A percentile compares a stretch with the other conserved stretches of the same genome.
Evolutionary conservation across 64 coral and sea anemone genomes (phyloP).

Genomic region (Anthopleura sola): DNA sequence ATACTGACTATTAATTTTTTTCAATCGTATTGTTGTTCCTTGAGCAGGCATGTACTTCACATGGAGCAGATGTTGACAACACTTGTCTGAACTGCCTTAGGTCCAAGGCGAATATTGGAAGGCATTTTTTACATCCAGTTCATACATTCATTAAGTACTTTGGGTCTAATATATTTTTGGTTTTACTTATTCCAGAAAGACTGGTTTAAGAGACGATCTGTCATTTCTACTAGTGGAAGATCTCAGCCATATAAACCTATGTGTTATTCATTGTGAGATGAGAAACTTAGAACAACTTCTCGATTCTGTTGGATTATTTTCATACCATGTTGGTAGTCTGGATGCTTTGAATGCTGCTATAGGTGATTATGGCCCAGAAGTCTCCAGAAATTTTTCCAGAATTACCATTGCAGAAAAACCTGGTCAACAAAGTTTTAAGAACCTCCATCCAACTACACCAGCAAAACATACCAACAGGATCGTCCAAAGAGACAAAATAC

Average conservation of each 20-base stretch:
- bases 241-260: slow-evolving; percentile 42
- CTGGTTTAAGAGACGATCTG: slow-evolving; percentile 28
- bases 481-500: too few species aligned
- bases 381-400: slow-evolving; percentile 17
- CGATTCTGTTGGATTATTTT: slow-evolving; percentile 29
- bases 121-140: not conserved
- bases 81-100: slow-evolving; percentile 43
- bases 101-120: slow-evolving; percentile 53
- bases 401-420: slow-evolving; percentile 19
- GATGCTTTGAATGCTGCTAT: slow-evolving; percentile 28
- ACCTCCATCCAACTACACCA: too few species aligned
- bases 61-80: slow-evolving; percentile 43
- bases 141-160: not conserved
- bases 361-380: slow-evolving; percentile 46
- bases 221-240: slow-evolving; percentile 45
- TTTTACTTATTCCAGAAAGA: slow-evolving; percentile 16
- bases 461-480: too few species aligned
- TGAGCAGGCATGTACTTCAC: slow-evolving; percentile 24
- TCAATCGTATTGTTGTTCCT: too few species aligned
- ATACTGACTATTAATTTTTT: too few species aligned
- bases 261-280: slow-evolving; percentile 50
- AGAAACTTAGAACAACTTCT: slow-evolving; percentile 40
- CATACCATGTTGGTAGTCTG: slow-evolving; percentile 30
- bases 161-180: not conserved
- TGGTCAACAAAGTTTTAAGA: slow-evolving; percentile 57